Conservation (phyloP, 2,888 invertebrate genomes). For the Drosophila anomalipes region DNA sequence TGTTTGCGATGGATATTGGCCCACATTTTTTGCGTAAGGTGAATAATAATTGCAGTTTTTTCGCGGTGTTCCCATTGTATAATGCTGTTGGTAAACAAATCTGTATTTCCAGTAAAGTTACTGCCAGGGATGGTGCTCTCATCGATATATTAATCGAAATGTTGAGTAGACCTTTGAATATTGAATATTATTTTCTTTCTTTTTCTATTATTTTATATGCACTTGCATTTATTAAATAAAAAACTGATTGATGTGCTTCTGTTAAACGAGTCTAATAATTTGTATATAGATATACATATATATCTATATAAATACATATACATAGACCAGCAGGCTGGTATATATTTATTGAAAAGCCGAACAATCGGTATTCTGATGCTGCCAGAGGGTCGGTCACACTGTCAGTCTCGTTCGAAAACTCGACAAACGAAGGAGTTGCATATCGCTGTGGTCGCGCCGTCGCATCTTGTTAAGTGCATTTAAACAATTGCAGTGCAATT, state of each 20-base stretch:
- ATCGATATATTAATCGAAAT: conserved; percentile 25
- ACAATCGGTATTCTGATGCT: conserved; percentile 33
- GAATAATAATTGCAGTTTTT: conserved; percentile 65
- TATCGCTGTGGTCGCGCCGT: conserved; percentile 61
- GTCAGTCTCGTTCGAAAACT: conserved; percentile 62
- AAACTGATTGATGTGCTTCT: background rate
- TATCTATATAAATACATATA: background rate
- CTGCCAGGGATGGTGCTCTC: conserved; percentile 20
- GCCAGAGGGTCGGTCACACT: conserved; percentile 37
- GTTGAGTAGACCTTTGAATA: too few species aligned
- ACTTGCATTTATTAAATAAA: background rate
- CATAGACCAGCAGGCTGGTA: conserved; percentile 17
- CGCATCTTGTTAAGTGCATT: conserved; percentile 66
- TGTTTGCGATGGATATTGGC: conserved; percentile 82
- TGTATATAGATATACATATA: background rate
- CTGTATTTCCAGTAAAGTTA: background rate
- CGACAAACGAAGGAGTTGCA: conserved; percentile 48
- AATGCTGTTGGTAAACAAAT: conserved; percentile 46
- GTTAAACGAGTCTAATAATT: conserved; percentile 5
- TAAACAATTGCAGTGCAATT: conserved; percentile 65
- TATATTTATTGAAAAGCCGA: conserved; percentile 27
- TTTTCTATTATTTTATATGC: background rate
- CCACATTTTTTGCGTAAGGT: conserved; percentile 69
- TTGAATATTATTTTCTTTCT: background rate
- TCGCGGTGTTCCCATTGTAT: conserved; percentile 74